Conservation (phyloP, 2,888 invertebrate species). For the Biston stratarius region DNA sequence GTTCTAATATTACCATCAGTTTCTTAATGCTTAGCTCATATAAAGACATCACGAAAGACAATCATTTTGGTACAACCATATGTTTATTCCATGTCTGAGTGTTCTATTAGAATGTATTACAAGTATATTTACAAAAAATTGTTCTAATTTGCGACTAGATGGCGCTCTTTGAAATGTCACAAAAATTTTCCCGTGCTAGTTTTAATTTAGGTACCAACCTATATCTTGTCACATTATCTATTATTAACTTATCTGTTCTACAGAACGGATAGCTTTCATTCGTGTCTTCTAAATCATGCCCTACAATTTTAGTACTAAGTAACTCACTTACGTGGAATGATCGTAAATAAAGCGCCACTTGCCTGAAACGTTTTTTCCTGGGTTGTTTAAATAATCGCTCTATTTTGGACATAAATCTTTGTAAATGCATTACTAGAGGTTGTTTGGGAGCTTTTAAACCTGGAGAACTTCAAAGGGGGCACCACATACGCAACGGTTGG, state of each 20-base stretch:
- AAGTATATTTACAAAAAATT: no score
- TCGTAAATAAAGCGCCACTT: slow-evolving; percentile 54
- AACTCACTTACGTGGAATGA: slow-evolving; percentile 62
- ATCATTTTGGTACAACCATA: no score
- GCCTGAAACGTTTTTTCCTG: slow-evolving; percentile 62
- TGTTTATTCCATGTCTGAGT: no score
- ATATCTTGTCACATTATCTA: background rate
- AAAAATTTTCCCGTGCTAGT: no score
- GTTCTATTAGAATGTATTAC: no score
- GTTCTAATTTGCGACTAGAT: no score
- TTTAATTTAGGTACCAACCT: no score
- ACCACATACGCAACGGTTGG: background rate
- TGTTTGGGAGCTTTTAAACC: slow-evolving; percentile 39
- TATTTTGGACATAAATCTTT: slow-evolving; percentile 67
- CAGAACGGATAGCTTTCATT: slow-evolving; percentile 32
- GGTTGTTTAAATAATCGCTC: slow-evolving; percentile 63
- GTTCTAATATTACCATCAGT: no score
- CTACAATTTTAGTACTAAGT: slow-evolving; percentile 44
- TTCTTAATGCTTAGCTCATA: no score
- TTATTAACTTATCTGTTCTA: background rate
- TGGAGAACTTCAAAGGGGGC: slow-evolving; percentile 17
- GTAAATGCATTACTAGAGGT: slow-evolving; percentile 51
- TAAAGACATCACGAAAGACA: no score
- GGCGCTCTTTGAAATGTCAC: no score
- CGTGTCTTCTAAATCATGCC: background rate